These are phyloP conservation scores for Eupelmus urozonus DNA, from an alignment of 2,888 invertebrate species.

Conservation along the genomic window DNA sequence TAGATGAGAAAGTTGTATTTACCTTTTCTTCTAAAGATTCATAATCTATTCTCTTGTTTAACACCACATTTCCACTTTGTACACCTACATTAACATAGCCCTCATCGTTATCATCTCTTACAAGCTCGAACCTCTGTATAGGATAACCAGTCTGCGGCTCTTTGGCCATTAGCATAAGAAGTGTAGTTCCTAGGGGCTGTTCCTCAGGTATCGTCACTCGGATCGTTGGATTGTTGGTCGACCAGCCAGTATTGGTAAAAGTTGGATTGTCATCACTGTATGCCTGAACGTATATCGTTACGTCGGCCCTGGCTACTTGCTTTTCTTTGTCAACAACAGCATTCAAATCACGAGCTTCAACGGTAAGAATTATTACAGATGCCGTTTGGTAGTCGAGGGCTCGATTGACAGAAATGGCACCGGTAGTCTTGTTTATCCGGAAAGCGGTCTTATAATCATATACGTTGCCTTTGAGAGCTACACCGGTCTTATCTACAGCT, in stretches of 20 bases:
- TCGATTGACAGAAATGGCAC: conserved; percentile 84
- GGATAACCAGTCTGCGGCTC: conserved; percentile 84
- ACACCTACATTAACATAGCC: conserved; percentile 77
- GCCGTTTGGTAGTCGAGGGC: conserved; percentile 85
- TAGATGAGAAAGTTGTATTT: not conserved
- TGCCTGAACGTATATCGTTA: conserved; percentile 88
- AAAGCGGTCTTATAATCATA: conserved; percentile 85
- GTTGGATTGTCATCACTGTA: conserved; percentile 87
- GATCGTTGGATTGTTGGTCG: conserved; percentile 83
- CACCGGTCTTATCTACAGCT: conserved; percentile 87
- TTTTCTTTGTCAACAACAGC: conserved; percentile 83
- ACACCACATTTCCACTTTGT: conserved; percentile 86
- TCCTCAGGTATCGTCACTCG: conserved; percentile 86
- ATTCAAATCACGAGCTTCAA: conserved; percentile 85
- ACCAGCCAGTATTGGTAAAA: conserved; percentile 86
- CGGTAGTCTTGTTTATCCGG: conserved; percentile 84
- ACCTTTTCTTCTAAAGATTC: conserved; percentile 84
- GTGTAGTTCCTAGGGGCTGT: conserved; percentile 85
- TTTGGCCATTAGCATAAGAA: conserved; percentile 84
- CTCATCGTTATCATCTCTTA: conserved; percentile 71
- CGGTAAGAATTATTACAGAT: conserved; percentile 86
- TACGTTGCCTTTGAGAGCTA: conserved; percentile 81
- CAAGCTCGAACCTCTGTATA: conserved; percentile 79
- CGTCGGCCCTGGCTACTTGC: conserved; percentile 84
- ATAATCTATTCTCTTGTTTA: conserved; percentile 87